A percentile compares a stretch with the other conserved stretches of the same genome.
phyloP scores from a whole-genome alignment of 2,888 invertebrate genomes.

The Orthosia gothica region DNA sequence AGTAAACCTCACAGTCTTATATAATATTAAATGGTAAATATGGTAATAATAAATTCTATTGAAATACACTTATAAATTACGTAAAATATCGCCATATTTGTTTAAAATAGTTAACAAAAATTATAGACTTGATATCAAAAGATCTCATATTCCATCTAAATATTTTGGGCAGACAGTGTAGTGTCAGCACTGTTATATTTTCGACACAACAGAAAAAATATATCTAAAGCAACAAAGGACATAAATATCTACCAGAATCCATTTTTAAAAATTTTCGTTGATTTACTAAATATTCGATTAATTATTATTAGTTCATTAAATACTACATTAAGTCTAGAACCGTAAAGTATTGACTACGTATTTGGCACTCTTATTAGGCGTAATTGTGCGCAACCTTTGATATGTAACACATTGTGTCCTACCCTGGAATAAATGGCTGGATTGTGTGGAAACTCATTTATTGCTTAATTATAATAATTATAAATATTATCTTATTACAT shows the following conservation, averaged over 20 bases:
- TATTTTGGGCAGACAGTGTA: neutral
- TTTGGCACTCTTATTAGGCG: constrained; percentile 44
- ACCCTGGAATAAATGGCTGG: neutral
- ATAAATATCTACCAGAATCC: constrained; percentile 1
- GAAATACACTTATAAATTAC: neutral
- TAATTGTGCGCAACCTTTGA: constrained; percentile 32
- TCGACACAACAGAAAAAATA: neutral
- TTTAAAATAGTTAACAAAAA: neutral
- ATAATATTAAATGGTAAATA: neutral
- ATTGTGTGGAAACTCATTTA: neutral
- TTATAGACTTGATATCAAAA: constrained; percentile 4
- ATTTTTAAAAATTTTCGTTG: neutral
- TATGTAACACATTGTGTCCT: constrained; percentile 28
- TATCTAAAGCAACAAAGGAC: neutral
- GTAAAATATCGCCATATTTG: neutral
- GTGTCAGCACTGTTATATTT: neutral
- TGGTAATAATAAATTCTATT: no score
- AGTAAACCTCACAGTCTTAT: neutral
- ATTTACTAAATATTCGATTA: constrained; percentile 9
- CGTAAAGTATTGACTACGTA: constrained; percentile 26
- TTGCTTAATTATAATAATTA: constrained; percentile 6
- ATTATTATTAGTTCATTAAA: constrained; percentile 13
- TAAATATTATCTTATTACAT: neutral
- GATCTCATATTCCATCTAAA: neutral
- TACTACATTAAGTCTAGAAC: neutral